Conservation (phyloP, 2,888 invertebrate species). For the Hyles lineata region DNA sequence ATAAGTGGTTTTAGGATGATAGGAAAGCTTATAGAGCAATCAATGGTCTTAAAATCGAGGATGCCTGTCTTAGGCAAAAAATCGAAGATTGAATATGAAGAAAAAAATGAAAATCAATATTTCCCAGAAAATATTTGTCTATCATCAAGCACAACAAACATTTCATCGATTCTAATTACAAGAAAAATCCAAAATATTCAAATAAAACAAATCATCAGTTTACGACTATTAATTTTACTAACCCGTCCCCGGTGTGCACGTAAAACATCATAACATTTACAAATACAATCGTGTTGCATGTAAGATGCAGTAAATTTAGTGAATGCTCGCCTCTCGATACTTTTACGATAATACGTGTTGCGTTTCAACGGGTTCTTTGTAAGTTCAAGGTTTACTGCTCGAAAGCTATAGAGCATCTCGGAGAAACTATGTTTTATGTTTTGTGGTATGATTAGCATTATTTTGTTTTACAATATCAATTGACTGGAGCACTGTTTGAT, state of each 20-base stretch:
- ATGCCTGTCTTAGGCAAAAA: too few relatives aligned
- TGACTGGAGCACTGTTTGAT: neutral
- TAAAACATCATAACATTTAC: constrained; percentile 13
- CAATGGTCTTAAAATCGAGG: too few relatives aligned
- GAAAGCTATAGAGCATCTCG: neutral
- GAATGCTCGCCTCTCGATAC: neutral
- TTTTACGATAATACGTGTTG: constrained; percentile 28
- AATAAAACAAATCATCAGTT: neutral
- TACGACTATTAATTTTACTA: neutral
- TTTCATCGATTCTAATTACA: too few relatives aligned
- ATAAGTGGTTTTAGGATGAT: too few relatives aligned
- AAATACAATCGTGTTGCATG: constrained; percentile 1
- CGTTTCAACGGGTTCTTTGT: constrained; percentile 22
- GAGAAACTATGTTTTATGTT: constrained; percentile 15
- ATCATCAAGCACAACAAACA: too few relatives aligned
- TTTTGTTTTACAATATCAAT: neutral
- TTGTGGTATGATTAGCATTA: neutral
- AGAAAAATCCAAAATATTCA: neutral
- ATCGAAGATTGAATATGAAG: too few relatives aligned
- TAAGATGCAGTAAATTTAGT: neutral
- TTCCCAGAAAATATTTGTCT: too few relatives aligned
- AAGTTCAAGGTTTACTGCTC: constrained; percentile 30
- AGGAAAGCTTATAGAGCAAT: too few relatives aligned
- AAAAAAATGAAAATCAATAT: too few relatives aligned
- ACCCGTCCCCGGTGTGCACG: neutral